Conservation (phyloP, 2,797 vertebrate genomes). For the Enteromius treurensis region DNA sequence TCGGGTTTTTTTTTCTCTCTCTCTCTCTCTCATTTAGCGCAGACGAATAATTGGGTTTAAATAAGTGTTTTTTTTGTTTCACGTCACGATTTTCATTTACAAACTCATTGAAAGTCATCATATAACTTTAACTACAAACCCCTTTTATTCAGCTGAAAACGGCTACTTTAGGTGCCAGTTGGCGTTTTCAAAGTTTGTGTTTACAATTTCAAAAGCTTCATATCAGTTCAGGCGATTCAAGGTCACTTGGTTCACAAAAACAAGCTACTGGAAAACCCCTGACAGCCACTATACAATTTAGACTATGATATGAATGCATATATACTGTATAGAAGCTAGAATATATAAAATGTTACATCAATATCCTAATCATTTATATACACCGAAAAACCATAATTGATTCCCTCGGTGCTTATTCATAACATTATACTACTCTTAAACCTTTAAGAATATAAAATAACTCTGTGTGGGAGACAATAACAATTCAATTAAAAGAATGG, state of each 20-base stretch:
- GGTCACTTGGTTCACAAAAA: not conserved
- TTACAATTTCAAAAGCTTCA: conserved; percentile 2
- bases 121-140: not conserved
- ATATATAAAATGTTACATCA: not conserved
- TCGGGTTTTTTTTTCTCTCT: no score
- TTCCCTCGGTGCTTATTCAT: not conserved
- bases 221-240: not conserved
- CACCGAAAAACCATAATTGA: not conserved
- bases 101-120: not conserved
- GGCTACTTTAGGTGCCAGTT: not conserved
- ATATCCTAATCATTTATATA: not conserved
- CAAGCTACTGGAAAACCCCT: not conserved
- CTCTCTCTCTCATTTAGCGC: not conserved
- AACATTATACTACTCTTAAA: not conserved
- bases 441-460: not conserved
- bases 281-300: not conserved
- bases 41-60: not conserved
- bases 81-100: not conserved
- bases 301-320: not conserved
- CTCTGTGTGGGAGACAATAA: not conserved
- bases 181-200: not conserved
- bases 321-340: not conserved
- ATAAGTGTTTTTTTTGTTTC: not conserved
- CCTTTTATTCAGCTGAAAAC: not conserved
- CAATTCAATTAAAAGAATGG: not conserved